Evolutionary conservation across 1,140 invertebrate genomes (phyloP).

Genomic region (Solenopsis invicta): DNA sequence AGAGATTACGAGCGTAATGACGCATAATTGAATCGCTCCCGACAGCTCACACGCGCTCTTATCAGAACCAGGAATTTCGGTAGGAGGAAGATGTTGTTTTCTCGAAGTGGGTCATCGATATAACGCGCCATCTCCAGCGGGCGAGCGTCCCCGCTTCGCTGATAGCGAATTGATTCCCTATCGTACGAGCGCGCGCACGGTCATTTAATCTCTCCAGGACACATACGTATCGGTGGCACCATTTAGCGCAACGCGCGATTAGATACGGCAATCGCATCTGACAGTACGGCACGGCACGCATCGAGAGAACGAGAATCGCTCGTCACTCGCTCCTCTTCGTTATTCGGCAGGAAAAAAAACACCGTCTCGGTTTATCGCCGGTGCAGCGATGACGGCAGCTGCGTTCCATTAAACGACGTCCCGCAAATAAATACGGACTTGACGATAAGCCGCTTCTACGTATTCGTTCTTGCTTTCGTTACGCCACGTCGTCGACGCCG

Average conservation of each 20-base stretch:
- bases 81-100: constrained; percentile 19
- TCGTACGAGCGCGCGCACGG: constrained; percentile 6
- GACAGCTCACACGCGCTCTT: background rate
- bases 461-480: constrained; percentile 46
- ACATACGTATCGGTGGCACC: constrained; percentile 42
- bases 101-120: constrained; percentile 39
- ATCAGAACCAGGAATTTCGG: constrained; percentile 32
- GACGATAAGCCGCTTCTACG: constrained; percentile 35
- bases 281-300: constrained; percentile 8
- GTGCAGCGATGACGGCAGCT: constrained; percentile 51
- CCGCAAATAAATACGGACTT: constrained; percentile 48
- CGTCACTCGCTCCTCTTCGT: constrained; percentile 22
- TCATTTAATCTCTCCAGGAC: constrained; percentile 33
- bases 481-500: background rate
- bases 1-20: background rate
- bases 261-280: constrained; percentile 61
- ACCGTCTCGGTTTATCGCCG: constrained; percentile 35
- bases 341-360: constrained; percentile 44
- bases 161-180: constrained; percentile 51
- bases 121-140: background rate
- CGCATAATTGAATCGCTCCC: constrained; percentile 5
- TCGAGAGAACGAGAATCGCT: constrained; percentile 17
- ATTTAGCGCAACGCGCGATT: constrained; percentile 50
- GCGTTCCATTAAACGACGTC: constrained; percentile 47
- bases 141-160: constrained; percentile 2